Evolutionary conservation across 1,140 invertebrate species (phyloP), one percentile per base, ranked within the genome.

Genomic region (Magallana ariakensis): DNA sequence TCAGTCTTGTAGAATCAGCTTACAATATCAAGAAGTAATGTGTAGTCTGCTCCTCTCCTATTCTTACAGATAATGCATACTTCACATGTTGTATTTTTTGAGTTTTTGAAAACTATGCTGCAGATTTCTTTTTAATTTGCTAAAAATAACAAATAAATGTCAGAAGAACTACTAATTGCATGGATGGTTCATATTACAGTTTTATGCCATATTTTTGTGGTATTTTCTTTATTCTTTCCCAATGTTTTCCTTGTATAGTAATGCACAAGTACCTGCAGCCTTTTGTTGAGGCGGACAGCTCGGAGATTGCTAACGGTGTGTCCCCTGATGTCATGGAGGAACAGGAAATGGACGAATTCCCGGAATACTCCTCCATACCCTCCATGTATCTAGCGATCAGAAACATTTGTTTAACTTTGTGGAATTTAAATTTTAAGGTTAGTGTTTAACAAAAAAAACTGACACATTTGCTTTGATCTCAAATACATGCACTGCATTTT

Each of bases 381-480:
- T 91, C 92, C 33, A 93, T 94, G 53, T 96, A 95, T 90, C 91
- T 96, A 53, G 95, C 94, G 33, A 84, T 96, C 7, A 84, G 95
- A 16, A 96, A 96, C 88, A 89, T 95, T 22, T 91, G 95, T 83
- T 83, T 95, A 19, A 91, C 94, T 26, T 81, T 95, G 11, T 96
- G 95, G 95, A 93, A 93, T 86, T 85, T 94, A 22, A 94, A 95
- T 91, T 93, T 92, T 26, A 95, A 95, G 92, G 95, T 95, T 89
- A 90, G 92, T 9, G n/a, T 7, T 82, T 9, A 11, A 15, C 9
- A 82, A 54, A 16, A 55, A 15, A 11, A n/a, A n/a, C 33, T 22
- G 16, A 80, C 8, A 46, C 19, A 2, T 62, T 2, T 16, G 8
- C 4, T 2, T 15, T 15, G 19, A 62, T 16, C 19, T 62, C 60